Base-by-base conservation (phyloP, 2,888 invertebrate species). In the Acronicta leporina region DNA sequence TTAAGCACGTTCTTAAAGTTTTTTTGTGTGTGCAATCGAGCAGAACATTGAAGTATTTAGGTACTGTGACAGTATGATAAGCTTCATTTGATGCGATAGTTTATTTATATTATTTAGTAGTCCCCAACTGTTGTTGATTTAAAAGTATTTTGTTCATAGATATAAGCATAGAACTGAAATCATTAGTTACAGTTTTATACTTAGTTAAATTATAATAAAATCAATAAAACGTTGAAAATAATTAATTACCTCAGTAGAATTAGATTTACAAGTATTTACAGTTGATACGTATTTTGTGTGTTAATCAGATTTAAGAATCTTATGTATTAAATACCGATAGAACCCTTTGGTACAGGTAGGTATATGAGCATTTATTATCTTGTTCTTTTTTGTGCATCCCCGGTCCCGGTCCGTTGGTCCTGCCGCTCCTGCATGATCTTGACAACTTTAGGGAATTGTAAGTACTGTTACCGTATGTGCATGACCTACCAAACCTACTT, bases 401-500 rank as follows among this genome's bases (percentile, higher is more conserved):
- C 68, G 78, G 80, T 81, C 80, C 83, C 70, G 78, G 80, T 81
- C 80, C 83, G 84, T 89, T 76, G 94, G 93, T 79, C 92, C 93
- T 89, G 94, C 93, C 91, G 92, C 90, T 77, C 92, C 93, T 89
- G 94, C 94, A 94, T 93, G 94, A 86, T 80, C 85, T 89, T 91
- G 86, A 80, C 90, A 85, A 85, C 90, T 86, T 83, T 93, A 94
- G 94, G 93, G 94, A 80, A 92, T 94, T 85, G 94, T 94, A 91
- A 94, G 94, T 94, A 94, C 65, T 73, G 57, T 86, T 83, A 82
- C 79, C 76, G 76, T 72, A 68, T 81, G 42, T 25, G 88, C 88
- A 88, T 87, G 88, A 56, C 46, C 63, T 69, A 65, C 52, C 59
- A 45, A 64, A 38, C 58, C 59, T 43, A 65, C 50, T 42, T 56